These are phyloP conservation scores for Yasuhikotakia modesta DNA, from an alignment of 2,797 vertebrate species.

Conservation along the genomic window DNA sequence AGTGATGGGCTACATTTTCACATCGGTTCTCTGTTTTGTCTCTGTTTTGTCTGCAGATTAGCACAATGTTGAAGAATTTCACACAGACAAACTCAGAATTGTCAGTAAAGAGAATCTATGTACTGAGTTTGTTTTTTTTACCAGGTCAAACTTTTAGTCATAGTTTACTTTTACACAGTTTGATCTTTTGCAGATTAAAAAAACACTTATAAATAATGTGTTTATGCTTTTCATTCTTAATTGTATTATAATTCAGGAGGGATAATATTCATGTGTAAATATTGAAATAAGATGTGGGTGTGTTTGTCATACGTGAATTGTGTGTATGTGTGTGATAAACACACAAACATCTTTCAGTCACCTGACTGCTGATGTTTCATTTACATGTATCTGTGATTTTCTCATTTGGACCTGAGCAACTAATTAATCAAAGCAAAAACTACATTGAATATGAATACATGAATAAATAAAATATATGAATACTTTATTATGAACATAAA, in stretches of 20 bases:
- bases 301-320: too few relatives aligned
- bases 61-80: constrained; percentile 26
- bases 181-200: too few relatives aligned
- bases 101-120: neutral
- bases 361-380: constrained; percentile 20
- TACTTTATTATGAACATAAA: constrained; percentile 30
- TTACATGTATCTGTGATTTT: constrained; percentile 35
- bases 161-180: too few relatives aligned
- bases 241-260: too few relatives aligned
- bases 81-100: constrained; percentile 25
- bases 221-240: too few relatives aligned
- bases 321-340: constrained; percentile 13
- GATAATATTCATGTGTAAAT: too few relatives aligned
- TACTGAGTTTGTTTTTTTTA: neutral
- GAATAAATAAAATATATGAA: constrained; percentile 24
- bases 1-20: constrained; percentile 23
- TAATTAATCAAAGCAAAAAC: constrained; percentile 35
- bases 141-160: neutral
- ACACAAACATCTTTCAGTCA: constrained; percentile 10
- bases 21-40: constrained; percentile 20
- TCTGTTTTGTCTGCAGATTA: constrained; percentile 34
- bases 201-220: neutral
- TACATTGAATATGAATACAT: constrained; percentile 26
- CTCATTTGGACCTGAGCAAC: constrained; percentile 24
- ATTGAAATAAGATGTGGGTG: too few relatives aligned